These are phyloP conservation scores for Bombyx huttoni DNA, from an alignment of 2,888 invertebrate genomes.

Conservation along the genomic window DNA sequence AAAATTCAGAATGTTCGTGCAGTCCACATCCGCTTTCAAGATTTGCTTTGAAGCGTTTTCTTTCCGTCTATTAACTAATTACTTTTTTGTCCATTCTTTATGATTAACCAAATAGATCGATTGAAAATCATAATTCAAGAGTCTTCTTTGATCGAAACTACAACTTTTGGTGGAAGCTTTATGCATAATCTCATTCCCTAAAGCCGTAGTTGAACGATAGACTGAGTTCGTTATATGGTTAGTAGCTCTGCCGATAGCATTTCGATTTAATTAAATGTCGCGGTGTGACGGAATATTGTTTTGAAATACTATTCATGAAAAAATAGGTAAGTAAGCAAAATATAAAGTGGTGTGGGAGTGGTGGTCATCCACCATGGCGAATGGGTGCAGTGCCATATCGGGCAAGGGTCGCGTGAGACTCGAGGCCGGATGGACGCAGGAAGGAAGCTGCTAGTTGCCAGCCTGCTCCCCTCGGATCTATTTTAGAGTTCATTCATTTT, in stretches of 20 bases:
- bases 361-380: conserved; percentile 26
- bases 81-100: too few species aligned
- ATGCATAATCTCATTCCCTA: too few species aligned
- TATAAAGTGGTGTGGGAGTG: conserved; percentile 7
- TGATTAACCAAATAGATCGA: too few species aligned
- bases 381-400: conserved; percentile 14
- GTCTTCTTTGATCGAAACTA: too few species aligned
- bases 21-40: conserved; percentile 4
- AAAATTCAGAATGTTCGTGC: conserved; percentile 7
- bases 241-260: too few species aligned
- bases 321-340: not conserved
- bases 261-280: too few species aligned
- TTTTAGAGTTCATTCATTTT: conserved; percentile 63
- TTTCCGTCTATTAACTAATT: too few species aligned
- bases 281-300: too few species aligned
- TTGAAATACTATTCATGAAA: not conserved
- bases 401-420: conserved; percentile 59
- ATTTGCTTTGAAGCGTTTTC: not conserved
- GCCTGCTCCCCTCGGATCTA: conserved; percentile 63
- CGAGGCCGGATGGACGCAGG: conserved; percentile 65
- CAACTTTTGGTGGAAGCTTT: too few species aligned
- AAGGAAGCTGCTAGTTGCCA: conserved; percentile 71
- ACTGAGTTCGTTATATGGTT: too few species aligned
- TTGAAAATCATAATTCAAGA: too few species aligned
- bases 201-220: too few species aligned